Conservation (phyloP, 2,888 invertebrate species). For the Phymatocera aterrima region DNA sequence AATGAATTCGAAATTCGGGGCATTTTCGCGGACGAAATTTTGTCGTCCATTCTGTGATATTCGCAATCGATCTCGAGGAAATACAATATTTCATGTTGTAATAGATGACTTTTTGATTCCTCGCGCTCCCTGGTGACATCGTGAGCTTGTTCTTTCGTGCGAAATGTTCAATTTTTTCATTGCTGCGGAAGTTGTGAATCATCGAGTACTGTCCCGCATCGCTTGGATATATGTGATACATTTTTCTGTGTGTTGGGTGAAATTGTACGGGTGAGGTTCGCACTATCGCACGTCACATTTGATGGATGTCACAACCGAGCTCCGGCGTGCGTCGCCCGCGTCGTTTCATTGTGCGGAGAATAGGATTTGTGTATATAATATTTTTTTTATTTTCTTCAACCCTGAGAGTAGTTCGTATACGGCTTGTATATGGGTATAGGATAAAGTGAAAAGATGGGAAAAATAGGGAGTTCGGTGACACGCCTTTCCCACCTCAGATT, state of each 20-base stretch:
- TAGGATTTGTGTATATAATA: not conserved
- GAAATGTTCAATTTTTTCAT: not conserved
- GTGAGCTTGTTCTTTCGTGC: not conserved
- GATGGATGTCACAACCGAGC: conserved; percentile 26
- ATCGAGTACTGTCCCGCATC: not conserved
- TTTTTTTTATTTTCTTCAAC: conserved; percentile 10
- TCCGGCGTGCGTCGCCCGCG: not conserved
- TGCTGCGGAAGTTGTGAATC: not conserved
- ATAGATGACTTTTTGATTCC: not conserved
- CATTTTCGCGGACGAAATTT: not conserved
- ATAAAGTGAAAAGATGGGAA: conserved; percentile 33
- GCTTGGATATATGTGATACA: not conserved
- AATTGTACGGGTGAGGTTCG: not conserved
- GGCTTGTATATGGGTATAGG: conserved; percentile 4
- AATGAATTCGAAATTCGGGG: not conserved
- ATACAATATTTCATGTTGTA: too few relatives aligned
- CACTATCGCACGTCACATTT: conserved; percentile 25
- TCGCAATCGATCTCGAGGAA: too few relatives aligned
- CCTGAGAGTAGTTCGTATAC: conserved; percentile 9
- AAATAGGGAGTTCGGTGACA: conserved; percentile 27
- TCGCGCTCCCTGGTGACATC: not conserved
- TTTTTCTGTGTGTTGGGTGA: not conserved
- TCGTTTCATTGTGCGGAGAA: not conserved
- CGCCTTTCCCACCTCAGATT: conserved; percentile 20
- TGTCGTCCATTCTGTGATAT: too few relatives aligned